These are phyloP conservation scores for Australoheros facetus DNA, from an alignment of 2,797 vertebrate genomes.

Conservation along the genomic window DNA sequence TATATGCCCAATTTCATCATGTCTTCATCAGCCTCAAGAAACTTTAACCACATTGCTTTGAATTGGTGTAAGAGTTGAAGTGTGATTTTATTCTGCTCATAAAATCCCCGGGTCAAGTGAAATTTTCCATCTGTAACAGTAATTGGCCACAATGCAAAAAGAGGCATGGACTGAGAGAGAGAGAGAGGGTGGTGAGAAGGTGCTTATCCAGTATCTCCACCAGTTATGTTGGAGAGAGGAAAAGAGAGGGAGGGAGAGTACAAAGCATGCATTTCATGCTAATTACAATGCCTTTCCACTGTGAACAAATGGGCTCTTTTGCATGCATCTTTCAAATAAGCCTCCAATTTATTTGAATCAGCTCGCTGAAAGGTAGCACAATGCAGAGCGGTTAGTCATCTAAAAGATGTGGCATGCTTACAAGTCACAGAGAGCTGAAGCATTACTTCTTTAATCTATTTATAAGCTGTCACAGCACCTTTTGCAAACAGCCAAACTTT, in stretches of 20 bases:
- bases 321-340: slow-evolving; percentile 65
- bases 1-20: slow-evolving; percentile 79
- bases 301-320: slow-evolving; percentile 62
- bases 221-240: slow-evolving; percentile 47
- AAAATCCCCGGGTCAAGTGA: slow-evolving; percentile 72
- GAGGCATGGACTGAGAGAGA: slow-evolving; percentile 21
- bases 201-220: slow-evolving; percentile 63
- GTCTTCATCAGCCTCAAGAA: slow-evolving; percentile 75
- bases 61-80: slow-evolving; percentile 55
- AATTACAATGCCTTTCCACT: slow-evolving; percentile 62
- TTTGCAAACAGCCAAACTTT: slow-evolving; percentile 43
- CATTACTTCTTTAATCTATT: slow-evolving; percentile 63
- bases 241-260: slow-evolving; percentile 25
- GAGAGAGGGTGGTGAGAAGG: slow-evolving; percentile 32
- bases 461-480: slow-evolving; percentile 56
- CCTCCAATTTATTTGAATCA: slow-evolving; percentile 59
- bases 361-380: slow-evolving; percentile 53
- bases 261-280: slow-evolving; percentile 69
- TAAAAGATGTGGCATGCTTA: slow-evolving; percentile 43
- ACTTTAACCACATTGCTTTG: slow-evolving; percentile 67
- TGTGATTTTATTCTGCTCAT: slow-evolving; percentile 53
- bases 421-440: slow-evolving; percentile 45
- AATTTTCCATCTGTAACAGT: slow-evolving; percentile 74
- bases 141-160: slow-evolving; percentile 71
- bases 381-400: slow-evolving; percentile 56